These are phyloP conservation scores for Syrphus vitripennis DNA, from an alignment of 2,888 invertebrate genomes.

Conservation along the genomic window DNA sequence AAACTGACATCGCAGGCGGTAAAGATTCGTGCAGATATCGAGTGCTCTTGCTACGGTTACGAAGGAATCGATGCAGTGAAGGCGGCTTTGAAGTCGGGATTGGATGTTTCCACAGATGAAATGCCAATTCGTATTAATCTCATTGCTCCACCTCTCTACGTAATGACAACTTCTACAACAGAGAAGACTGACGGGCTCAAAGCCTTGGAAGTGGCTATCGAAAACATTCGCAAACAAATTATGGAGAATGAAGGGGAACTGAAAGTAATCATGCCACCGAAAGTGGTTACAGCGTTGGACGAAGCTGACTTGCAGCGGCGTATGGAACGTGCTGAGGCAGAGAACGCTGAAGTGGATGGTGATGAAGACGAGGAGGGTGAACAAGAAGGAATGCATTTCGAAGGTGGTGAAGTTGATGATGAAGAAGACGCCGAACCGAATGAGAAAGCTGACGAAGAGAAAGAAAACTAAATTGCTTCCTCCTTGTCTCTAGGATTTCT, in stretches of 20 bases:
- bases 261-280: constrained; percentile 97
- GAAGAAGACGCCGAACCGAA: constrained; percentile 28
- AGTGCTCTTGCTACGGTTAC: constrained; percentile 97
- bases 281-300: constrained; percentile 98
- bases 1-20: constrained; percentile 98
- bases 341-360: constrained; percentile 96
- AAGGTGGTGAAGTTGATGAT: constrained; percentile 72
- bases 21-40: constrained; percentile 95
- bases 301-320: constrained; percentile 97
- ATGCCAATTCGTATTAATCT: constrained; percentile 99
- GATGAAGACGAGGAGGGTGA: constrained; percentile 89
- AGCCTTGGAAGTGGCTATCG: constrained; percentile 93
- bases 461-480: constrained; percentile 36
- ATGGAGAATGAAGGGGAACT: constrained; percentile 93
- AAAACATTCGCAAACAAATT: constrained; percentile 92
- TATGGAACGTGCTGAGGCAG: constrained; percentile 95
- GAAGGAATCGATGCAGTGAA: constrained; percentile 99
- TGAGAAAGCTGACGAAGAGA: constrained; percentile 54
- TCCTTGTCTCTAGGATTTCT: constrained; percentile 21
- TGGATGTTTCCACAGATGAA: constrained; percentile 94
- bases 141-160: constrained; percentile 97
- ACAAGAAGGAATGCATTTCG: constrained; percentile 81
- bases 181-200: constrained; percentile 97
- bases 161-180: constrained; percentile 99
- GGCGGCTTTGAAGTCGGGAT: constrained; percentile 93